These are phyloP conservation scores for Cygnus olor DNA, from an alignment of 2,797 vertebrate species.

Conservation along the genomic window DNA sequence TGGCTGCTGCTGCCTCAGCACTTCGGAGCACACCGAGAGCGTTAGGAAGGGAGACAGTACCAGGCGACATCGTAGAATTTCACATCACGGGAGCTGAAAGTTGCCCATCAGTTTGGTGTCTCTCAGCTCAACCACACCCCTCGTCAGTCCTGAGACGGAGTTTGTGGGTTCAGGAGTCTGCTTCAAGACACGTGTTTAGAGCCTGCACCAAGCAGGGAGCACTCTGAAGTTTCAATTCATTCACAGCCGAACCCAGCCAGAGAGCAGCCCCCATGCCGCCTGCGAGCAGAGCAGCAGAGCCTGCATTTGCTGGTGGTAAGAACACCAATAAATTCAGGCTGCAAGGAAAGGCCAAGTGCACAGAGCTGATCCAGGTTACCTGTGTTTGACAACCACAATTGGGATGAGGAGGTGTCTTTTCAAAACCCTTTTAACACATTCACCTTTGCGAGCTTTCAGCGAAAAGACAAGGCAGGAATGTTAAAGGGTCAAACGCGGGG, in stretches of 20 bases:
- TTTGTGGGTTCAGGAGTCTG: background rate
- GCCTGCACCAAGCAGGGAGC: background rate
- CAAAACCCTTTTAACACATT: constrained; percentile 22
- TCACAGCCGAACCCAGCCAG: background rate
- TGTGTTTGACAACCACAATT: background rate
- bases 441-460: constrained; percentile 10
- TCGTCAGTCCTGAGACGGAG: background rate
- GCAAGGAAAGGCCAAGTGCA: background rate
- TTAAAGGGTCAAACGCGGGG: background rate
- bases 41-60: background rate
- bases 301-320: background rate
- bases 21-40: background rate
- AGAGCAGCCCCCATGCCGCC: background rate
- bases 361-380: background rate
- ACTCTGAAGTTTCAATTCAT: background rate
- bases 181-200: background rate
- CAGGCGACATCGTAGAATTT: background rate
- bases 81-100: background rate
- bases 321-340: background rate
- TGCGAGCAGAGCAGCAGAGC: background rate
- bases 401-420: constrained; percentile 26
- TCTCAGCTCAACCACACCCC: background rate
- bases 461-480: constrained; percentile 23
- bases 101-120: background rate
- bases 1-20: background rate